Conservation (phyloP, 2,113 vertebrate genomes). For the Zosterops lateralis region DNA sequence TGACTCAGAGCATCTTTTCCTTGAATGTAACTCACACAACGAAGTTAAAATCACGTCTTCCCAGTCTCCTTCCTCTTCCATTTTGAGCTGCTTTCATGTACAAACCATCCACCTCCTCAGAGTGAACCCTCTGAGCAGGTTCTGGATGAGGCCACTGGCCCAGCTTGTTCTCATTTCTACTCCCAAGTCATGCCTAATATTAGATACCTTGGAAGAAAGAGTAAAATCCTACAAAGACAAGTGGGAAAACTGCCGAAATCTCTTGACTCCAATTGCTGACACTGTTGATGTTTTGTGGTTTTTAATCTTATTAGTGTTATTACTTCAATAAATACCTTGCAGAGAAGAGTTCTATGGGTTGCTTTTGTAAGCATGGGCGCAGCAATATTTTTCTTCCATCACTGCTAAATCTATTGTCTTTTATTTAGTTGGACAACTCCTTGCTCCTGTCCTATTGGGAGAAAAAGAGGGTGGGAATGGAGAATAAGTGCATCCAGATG, state of each 20-base stretch:
- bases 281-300: not conserved
- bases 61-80: not conserved
- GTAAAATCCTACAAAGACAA: not conserved
- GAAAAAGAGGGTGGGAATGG: conserved; percentile 19
- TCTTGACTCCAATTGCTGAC: not conserved
- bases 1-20: not conserved
- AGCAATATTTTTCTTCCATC: conserved; percentile 32
- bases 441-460: conserved; percentile 25
- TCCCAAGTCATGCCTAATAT: not conserved
- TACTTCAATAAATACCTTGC: conserved; percentile 36
- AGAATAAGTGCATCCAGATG: conserved; percentile 48
- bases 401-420: conserved; percentile 10
- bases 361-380: not conserved
- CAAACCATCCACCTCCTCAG: not conserved
- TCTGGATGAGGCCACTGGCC: not conserved
- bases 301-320: conserved; percentile 33
- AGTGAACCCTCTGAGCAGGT: not conserved
- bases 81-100: not conserved
- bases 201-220: not conserved
- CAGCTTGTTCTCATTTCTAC: not conserved
- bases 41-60: not conserved
- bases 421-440: conserved; percentile 19
- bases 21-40: not conserved
- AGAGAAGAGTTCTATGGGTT: not conserved
- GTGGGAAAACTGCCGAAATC: not conserved